Evolutionary conservation across 2,113 vertebrate species (phyloP).

Genomic region (Ailuropoda melanoleuca): DNA sequence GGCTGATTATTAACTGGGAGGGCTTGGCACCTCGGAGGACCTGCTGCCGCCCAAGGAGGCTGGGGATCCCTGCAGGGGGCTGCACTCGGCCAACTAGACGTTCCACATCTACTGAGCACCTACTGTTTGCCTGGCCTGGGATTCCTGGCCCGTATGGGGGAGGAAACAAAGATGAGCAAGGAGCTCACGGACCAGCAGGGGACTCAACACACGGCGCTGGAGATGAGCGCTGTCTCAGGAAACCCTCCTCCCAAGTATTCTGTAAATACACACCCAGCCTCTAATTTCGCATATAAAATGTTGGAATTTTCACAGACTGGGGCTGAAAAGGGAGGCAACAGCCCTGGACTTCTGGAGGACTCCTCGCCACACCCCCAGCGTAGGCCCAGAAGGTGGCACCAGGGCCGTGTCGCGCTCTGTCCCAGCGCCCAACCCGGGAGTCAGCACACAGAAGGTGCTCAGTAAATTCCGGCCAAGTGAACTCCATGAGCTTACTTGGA

Average conservation of each 20-base stretch:
- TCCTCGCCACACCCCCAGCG: fast-evolving
- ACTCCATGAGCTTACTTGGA: fast-evolving
- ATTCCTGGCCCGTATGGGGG: fast-evolving
- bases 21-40: neutral
- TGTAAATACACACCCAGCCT: neutral
- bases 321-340: neutral
- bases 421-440: neutral
- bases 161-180: neutral
- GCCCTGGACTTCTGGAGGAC: neutral
- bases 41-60: neutral
- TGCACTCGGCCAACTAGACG: neutral
- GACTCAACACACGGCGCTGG: fast-evolving
- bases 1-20: too few relatives aligned
- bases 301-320: neutral
- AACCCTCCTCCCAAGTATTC: neutral
- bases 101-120: neutral
- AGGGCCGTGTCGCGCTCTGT: fast-evolving
- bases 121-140: neutral
- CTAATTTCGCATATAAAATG: neutral
- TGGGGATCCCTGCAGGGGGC: neutral
- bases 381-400: neutral
- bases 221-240: neutral
- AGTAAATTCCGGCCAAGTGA: neutral
- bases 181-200: neutral
- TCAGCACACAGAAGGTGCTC: neutral